A percentile compares a stretch with the other conserved stretches of the same genome.
phyloP scores from a whole-genome alignment of 23 tunicate species.

The Oikopleura albicans region DNA sequence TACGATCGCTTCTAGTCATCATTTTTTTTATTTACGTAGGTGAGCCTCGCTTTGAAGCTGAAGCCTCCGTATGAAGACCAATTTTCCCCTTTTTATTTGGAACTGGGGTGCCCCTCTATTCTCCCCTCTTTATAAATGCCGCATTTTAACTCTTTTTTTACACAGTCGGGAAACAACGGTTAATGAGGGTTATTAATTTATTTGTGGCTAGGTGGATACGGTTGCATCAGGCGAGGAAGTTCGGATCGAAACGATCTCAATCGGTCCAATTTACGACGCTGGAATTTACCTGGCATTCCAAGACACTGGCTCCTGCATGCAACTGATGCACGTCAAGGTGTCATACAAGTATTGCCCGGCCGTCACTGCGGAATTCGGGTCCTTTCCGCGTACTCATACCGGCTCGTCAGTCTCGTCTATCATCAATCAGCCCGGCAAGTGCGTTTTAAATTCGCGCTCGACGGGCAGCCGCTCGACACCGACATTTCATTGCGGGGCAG shows the following conservation, averaged over 20 bases:
- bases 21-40: too few relatives aligned
- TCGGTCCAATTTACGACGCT: neutral
- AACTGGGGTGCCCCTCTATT: too few relatives aligned
- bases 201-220: too few relatives aligned
- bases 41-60: too few relatives aligned
- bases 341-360: conserved; percentile 14
- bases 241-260: neutral
- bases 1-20: too few relatives aligned
- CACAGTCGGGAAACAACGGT: too few relatives aligned
- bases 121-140: too few relatives aligned
- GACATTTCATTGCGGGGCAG: neutral
- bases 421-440: neutral
- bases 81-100: too few relatives aligned
- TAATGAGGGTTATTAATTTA: too few relatives aligned
- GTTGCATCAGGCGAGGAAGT: neutral
- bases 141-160: too few relatives aligned
- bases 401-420: neutral
- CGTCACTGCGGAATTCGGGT: neutral
- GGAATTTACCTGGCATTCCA: neutral
- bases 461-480: neutral
- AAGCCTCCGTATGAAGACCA: too few relatives aligned
- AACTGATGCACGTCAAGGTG: neutral
- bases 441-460: neutral
- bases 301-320: neutral
- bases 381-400: neutral